Conservation (phyloP, 2,113 vertebrate genomes). For the Muscicapa adusta region DNA sequence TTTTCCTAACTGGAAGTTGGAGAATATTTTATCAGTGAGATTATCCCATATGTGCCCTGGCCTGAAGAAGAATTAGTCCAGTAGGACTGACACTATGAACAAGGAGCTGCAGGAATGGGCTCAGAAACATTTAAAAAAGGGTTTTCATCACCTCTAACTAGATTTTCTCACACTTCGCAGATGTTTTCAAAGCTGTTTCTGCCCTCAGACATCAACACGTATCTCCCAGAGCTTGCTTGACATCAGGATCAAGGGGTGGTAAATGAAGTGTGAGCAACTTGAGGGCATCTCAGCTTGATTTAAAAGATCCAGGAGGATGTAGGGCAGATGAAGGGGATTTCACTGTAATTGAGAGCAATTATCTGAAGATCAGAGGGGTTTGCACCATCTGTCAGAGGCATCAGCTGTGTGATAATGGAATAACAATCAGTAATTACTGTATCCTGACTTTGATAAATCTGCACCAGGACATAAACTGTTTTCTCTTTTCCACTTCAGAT, state of each 20-base stretch:
- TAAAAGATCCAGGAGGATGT: background rate
- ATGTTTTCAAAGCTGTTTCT: background rate
- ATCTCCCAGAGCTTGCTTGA: background rate
- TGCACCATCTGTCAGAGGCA: background rate
- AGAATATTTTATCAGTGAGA: background rate
- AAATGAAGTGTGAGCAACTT: background rate
- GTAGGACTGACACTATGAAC: background rate
- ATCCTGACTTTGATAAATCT: background rate
- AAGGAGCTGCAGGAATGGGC: background rate
- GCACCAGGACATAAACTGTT: background rate
- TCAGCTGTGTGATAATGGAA: background rate
- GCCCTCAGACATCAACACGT: background rate
- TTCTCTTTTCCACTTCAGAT: background rate
- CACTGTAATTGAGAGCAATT: background rate
- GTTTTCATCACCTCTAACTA: background rate
- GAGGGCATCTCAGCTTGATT: background rate
- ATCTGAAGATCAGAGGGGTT: background rate
- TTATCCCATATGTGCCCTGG: background rate
- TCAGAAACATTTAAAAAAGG: background rate
- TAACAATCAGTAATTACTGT: rapidly evolving
- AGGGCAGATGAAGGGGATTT: background rate
- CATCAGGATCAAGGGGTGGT: background rate
- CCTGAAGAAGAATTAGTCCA: background rate
- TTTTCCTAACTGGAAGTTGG: background rate
- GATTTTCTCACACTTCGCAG: background rate